Base-by-base conservation (phyloP, 2,797 vertebrate genomes). In the Decapterus maruadsi region DNA sequence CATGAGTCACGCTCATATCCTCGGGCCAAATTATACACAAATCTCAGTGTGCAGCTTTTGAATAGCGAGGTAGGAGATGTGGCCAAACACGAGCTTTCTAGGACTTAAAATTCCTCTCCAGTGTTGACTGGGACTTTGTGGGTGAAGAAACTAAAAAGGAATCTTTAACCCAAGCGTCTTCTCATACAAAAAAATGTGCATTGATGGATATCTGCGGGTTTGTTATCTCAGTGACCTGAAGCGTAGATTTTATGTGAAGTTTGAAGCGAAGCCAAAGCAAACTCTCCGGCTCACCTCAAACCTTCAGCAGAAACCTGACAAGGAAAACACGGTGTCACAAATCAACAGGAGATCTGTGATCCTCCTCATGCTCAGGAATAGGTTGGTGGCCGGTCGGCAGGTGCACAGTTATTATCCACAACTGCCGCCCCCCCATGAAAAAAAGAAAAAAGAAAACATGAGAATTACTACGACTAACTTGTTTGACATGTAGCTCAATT, bases 21-120 rank as follows among this genome's bases (percentile, higher is more conserved):
- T 53, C n/a, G 0, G 38, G 80, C 84, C 89, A 87, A 79, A 81
- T 78, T 80, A 83, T 87, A 90, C 82, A 92, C 88, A 91, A 89
- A 91, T 89, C 78, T 61, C 36, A 13, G 62, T 42, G 80, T 58
- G 64, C 58, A 65, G 45, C 78, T 63, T 56, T 83, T 48, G 64
- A 56, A 71, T 3, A 40, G 22, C n/a, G 67, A 83, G 68, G 51
- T 7, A n/a, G 13, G 72, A 75, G 59, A 77, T 61, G 68, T 64
- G 75, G 64, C 58, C 22, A 14, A n/a, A 50, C 1, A 10, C 51
- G 19, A 50, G 81, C 67, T 76, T 81, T 77, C n/a, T 50, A 63
- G 42, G 77, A 81, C 78, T 78, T 82, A 16, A 83, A 87, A 87
- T 80, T 85, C 78, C 59, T 77, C 59, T 77, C 58, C 26, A 8